These are phyloP conservation scores for Caenorhabditis sp. DNA, from an alignment of 2,888 invertebrate genomes.

Conservation along the genomic window DNA sequence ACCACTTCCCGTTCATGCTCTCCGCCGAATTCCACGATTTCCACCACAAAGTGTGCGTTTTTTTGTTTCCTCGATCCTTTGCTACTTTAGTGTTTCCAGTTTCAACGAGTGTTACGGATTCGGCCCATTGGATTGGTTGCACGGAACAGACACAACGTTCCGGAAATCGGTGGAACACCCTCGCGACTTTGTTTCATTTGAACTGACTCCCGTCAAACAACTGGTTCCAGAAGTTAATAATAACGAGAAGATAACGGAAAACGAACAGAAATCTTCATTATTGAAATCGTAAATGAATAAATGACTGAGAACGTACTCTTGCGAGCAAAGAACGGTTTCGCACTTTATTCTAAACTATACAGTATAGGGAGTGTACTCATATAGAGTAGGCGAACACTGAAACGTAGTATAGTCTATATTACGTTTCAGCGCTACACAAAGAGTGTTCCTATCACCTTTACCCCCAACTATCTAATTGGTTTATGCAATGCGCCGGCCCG, in stretches of 20 bases:
- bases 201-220: constrained; percentile 16
- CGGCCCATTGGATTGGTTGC: constrained; percentile 87
- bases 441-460: too few species aligned
- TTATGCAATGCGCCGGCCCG: too few species aligned
- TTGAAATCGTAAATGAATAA: too few species aligned
- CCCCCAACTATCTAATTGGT: too few species aligned
- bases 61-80: background rate
- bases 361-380: too few species aligned
- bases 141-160: constrained; percentile 88
- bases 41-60: constrained; percentile 86
- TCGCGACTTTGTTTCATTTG: constrained; percentile 21
- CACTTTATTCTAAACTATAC: too few species aligned
- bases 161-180: constrained; percentile 82
- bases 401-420: too few species aligned
- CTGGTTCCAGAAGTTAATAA: constrained; percentile 29
- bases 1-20: constrained; percentile 89
- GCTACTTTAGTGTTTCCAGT: constrained; percentile 80
- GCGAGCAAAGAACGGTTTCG: too few species aligned
- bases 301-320: too few species aligned
- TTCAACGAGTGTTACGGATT: constrained; percentile 89
- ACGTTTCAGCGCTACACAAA: too few species aligned
- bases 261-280: background rate
- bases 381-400: too few species aligned
- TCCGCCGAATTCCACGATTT: constrained; percentile 91
- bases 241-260: constrained; percentile 1